Conservation (phyloP, 2,113 vertebrate genomes). For the Peromyscus leucopus region DNA sequence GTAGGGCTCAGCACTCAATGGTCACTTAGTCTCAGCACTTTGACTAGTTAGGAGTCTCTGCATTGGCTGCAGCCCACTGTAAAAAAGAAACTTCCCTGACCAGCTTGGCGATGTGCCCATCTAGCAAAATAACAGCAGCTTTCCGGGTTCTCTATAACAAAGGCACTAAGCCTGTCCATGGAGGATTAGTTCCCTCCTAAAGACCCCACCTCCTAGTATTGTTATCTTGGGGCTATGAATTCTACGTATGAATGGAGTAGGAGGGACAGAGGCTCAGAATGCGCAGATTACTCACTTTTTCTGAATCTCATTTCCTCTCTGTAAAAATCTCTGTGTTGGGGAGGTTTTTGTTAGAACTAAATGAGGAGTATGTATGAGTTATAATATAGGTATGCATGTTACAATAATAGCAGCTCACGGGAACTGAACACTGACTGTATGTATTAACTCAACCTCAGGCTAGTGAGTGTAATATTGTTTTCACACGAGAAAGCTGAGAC, state of each 20-base stretch:
- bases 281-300: not conserved
- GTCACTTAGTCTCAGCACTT: not conserved
- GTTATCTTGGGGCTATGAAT: not conserved
- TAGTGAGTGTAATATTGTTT: not conserved
- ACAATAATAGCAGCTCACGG: not conserved
- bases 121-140: not conserved
- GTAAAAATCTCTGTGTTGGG: not conserved
- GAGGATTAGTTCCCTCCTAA: not conserved
- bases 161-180: not conserved
- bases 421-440: not conserved
- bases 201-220: not conserved
- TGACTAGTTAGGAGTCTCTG: not conserved
- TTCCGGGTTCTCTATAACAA: not conserved
- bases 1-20: not conserved
- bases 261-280: not conserved
- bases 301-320: constrained; percentile 39
- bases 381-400: not conserved
- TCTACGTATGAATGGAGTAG: not conserved
- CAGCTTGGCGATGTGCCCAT: not conserved
- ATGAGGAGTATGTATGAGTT: not conserved
- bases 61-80: too few species aligned
- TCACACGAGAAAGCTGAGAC: constrained; percentile 14
- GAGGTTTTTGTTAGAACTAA: constrained; percentile 33
- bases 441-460: not conserved
- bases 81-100: not conserved